phyloP scores from a whole-genome alignment of 2,113 vertebrate genomes.

The Corythoichthys haematopterus region DNA sequence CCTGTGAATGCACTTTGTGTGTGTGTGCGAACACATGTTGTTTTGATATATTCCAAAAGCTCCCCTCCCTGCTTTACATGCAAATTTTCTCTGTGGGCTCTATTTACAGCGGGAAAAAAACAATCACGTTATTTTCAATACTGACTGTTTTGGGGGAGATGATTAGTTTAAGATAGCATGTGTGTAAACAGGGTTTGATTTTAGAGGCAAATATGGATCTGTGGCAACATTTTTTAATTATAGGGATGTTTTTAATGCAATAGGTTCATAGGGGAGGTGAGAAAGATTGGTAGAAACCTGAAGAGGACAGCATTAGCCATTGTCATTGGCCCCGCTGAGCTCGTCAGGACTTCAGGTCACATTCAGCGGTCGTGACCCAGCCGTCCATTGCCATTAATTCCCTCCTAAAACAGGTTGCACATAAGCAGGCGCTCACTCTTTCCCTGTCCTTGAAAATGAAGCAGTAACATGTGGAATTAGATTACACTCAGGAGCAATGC shows the following conservation, averaged over 20 bases:
- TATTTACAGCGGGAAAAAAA: slow-evolving; percentile 8
- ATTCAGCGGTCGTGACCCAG: slow-evolving; percentile 33
- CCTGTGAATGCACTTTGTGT: slow-evolving; percentile 20
- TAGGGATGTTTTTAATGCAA: not conserved
- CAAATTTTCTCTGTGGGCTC: slow-evolving; percentile 1
- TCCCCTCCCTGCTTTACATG: slow-evolving; percentile 34
- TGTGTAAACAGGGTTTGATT: not conserved
- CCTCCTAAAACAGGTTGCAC: slow-evolving; percentile 42
- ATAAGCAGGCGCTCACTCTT: slow-evolving; percentile 19
- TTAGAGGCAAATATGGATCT: not conserved
- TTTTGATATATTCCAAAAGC: slow-evolving; percentile 14
- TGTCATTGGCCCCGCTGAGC: slow-evolving; percentile 27
- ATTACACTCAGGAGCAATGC: slow-evolving; percentile 55
- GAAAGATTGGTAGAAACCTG: slow-evolving; percentile 7
- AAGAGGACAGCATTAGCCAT: slow-evolving; percentile 9
- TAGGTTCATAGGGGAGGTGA: not conserved
- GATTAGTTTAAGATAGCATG: not conserved
- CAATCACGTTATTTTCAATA: slow-evolving; percentile 1
- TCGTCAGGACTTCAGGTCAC: slow-evolving; percentile 39
- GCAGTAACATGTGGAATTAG: slow-evolving; percentile 52
- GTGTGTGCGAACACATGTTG: slow-evolving; percentile 3
- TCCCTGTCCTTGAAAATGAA: slow-evolving; percentile 59
- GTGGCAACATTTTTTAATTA: not conserved
- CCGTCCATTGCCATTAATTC: slow-evolving; percentile 18
- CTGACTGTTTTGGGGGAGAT: not conserved